Base-by-base conservation (phyloP, 2,797 vertebrate species). In the Karalla daura region DNA sequence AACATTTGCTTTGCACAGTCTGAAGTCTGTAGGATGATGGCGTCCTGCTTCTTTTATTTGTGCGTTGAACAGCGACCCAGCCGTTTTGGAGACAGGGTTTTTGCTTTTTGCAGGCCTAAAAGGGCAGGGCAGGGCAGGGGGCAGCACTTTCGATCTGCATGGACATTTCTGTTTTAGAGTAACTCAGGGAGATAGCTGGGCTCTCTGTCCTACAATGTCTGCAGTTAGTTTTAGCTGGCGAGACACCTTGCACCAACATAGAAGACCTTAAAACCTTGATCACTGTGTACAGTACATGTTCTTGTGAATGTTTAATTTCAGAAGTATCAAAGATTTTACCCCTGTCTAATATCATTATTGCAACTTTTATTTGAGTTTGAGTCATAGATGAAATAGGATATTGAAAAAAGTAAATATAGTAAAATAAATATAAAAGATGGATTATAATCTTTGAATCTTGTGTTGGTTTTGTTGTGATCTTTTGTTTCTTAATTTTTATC, bases 281-380 rank as follows among this genome's bases (percentile, higher is more conserved):
- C 94, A 94, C 95, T 95, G 93, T 95, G 94, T 95, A 93, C 88
- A 91, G 91, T 93, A 83, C 52, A 81, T 91, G 91, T 94, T 95
- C 72, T 94, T 90, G 91, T 95, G 92, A 95, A 95, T 95, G 94
- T 95, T 91, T 90, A 78, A 93, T 91, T 92, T 91, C 90, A 88
- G 78, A 91, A 90, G 89, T 89, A 91, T 91, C 89, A 92, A 92
- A 92, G 88, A 86, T 82, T 91, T 91, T 83, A 80, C 87, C 90
- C 89, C 71, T 83, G 80, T 89, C 83, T 88, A 70, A 90, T 83
- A 86, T 89, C 79, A 82, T 81, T 89, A 81, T 87, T 82, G 63
- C 84, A 87, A 88, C 61, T 50, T 80, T 37, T 71, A 80, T 23
- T 59, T 75, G 63, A 83, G 77, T 89, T 88, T 86, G 78, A 86